phyloP scores from a whole-genome alignment of 1,140 invertebrate species.

The Drosophila busckii region DNA sequence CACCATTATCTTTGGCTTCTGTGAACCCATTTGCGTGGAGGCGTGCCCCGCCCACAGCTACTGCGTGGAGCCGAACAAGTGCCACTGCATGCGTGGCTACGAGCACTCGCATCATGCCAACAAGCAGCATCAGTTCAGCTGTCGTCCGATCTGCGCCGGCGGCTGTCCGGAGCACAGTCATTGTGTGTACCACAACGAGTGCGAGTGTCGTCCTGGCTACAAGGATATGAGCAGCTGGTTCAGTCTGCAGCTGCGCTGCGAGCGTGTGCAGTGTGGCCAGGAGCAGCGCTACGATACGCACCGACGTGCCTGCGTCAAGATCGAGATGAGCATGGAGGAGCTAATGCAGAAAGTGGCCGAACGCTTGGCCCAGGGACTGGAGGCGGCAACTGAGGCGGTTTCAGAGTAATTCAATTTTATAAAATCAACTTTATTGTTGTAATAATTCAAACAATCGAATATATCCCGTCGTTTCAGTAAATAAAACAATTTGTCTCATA shows the following conservation, averaged over 20 bases:
- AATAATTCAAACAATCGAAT: constrained; percentile 55
- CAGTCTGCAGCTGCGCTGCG: constrained; percentile 45
- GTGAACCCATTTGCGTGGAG: constrained; percentile 57
- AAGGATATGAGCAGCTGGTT: constrained; percentile 68
- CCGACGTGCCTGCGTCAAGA: constrained; percentile 48
- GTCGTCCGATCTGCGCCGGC: constrained; percentile 59
- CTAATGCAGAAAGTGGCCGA: constrained; percentile 65
- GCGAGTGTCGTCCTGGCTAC: constrained; percentile 57
- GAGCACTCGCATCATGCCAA: constrained; percentile 65
- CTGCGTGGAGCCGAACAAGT: constrained; percentile 82
- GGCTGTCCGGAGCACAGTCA: constrained; percentile 64
- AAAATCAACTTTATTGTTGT: constrained; percentile 50
- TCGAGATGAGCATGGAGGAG: constrained; percentile 75
- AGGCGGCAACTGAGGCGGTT: constrained; percentile 4
- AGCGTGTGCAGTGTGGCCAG: constrained; percentile 55
- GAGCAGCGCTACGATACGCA: constrained; percentile 61
- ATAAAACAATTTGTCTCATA: constrained; percentile 54
- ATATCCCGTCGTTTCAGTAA: constrained; percentile 45
- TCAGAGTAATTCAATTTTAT: constrained; percentile 4
- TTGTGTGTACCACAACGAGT: constrained; percentile 62
- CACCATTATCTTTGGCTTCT: constrained; percentile 65
- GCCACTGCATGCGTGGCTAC: constrained; percentile 81
- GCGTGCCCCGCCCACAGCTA: constrained; percentile 79
- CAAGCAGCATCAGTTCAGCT: constrained; percentile 48
- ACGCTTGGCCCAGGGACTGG: constrained; percentile 49